Evolutionary conservation across 2,797 vertebrate species (phyloP).

Genomic region (Diplodus puntazzo): DNA sequence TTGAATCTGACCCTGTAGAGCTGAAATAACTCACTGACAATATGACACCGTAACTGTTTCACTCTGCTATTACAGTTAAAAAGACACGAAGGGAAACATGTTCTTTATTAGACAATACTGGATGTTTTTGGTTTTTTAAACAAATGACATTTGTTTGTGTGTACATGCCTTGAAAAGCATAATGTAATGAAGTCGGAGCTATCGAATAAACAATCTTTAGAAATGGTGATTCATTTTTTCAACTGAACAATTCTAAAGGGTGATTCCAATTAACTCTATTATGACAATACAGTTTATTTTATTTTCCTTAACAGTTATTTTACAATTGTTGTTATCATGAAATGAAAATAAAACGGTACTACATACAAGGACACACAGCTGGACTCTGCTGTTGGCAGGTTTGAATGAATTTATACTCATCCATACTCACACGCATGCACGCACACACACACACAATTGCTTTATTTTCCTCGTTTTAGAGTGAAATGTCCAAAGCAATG

Average conservation of each 20-base stretch:
- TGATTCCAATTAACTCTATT: background rate
- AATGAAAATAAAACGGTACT: background rate
- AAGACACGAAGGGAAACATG: background rate
- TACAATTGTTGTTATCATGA: background rate
- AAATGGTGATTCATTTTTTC: background rate
- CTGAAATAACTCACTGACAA: conserved; percentile 2
- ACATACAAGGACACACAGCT: background rate
- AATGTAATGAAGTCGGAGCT: background rate
- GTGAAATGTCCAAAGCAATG: too few species aligned
- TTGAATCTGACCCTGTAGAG: background rate
- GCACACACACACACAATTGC: too few species aligned
- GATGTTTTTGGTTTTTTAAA: background rate
- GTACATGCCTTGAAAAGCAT: background rate
- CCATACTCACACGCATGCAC: too few species aligned
- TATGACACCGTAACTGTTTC: background rate
- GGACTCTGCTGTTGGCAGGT: background rate
- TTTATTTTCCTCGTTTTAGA: too few species aligned
- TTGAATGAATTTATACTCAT: background rate
- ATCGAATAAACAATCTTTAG: background rate
- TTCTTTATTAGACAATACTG: background rate
- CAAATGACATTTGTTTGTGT: background rate
- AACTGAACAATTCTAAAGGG: background rate
- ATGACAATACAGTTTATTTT: background rate
- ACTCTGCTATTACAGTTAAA: background rate
- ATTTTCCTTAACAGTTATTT: background rate